A percentile compares a stretch with the other conserved stretches of the same genome.
Conservation (phyloP, 2,888 invertebrate genomes). For the Trichogramma evanescens region DNA sequence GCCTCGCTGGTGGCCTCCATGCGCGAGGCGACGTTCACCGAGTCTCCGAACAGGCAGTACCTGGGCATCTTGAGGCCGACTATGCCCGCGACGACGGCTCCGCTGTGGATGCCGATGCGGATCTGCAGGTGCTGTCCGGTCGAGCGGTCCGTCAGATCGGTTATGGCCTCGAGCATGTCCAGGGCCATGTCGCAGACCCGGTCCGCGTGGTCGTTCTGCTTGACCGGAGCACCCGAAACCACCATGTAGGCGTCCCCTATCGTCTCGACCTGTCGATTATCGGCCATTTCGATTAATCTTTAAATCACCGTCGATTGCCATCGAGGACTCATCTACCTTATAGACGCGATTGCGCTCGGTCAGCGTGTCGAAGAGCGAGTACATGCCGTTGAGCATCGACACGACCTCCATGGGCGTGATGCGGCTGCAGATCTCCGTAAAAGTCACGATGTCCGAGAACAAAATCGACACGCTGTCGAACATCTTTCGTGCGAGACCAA, state of each 20-base stretch:
- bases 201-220: slow-evolving; percentile 83
- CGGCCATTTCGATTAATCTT: neutral
- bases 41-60: slow-evolving; percentile 77
- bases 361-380: slow-evolving; percentile 90
- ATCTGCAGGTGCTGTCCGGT: slow-evolving; percentile 79
- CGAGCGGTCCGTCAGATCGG: slow-evolving; percentile 84
- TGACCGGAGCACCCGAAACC: slow-evolving; percentile 89
- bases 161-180: slow-evolving; percentile 92
- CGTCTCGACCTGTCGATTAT: slow-evolving; percentile 74
- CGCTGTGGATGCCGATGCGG: slow-evolving; percentile 82
- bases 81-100: slow-evolving; percentile 88
- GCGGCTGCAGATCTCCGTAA: slow-evolving; percentile 92
- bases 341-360: slow-evolving; percentile 90
- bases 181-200: slow-evolving; percentile 92
- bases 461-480: slow-evolving; percentile 93
- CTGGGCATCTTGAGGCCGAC: slow-evolving; percentile 91
- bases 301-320: neutral
- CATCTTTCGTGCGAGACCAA: slow-evolving; percentile 57
- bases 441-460: slow-evolving; percentile 96
- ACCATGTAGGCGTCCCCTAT: slow-evolving; percentile 99
- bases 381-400: slow-evolving; percentile 95
- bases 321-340: slow-evolving; percentile 59
- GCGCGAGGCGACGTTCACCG: slow-evolving; percentile 83
- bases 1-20: slow-evolving; percentile 91
- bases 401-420: slow-evolving; percentile 97